phyloP scores from a whole-genome alignment of 2,888 invertebrate genomes.

The Chydorus sphaericus region DNA sequence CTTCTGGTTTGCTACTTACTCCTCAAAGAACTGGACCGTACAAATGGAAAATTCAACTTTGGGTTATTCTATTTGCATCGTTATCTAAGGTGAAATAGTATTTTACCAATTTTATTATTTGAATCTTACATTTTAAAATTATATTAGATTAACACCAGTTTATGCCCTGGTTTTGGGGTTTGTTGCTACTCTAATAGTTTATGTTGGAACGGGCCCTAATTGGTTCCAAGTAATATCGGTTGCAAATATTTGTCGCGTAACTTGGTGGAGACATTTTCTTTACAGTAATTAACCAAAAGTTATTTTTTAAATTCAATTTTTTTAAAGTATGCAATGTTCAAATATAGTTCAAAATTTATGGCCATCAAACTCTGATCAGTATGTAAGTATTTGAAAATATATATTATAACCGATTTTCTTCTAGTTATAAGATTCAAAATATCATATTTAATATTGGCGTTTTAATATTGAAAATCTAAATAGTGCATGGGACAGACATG shows the following conservation, averaged over 20 bases:
- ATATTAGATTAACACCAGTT: constrained; percentile 60
- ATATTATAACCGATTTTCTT: neutral
- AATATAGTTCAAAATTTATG: constrained; percentile 25
- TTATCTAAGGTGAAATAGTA: constrained; percentile 24
- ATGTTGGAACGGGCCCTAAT: constrained; percentile 54
- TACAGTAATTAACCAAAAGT: constrained; percentile 41
- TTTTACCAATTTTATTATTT: too few species aligned
- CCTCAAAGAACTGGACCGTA: constrained; percentile 7
- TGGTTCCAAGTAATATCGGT: constrained; percentile 57
- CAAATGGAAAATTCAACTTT: constrained; percentile 8
- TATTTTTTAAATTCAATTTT: neutral
- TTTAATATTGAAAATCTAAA: neutral
- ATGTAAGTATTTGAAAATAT: neutral
- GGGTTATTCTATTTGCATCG: constrained; percentile 17
- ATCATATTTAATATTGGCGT: too few species aligned
- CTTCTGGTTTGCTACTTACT: constrained; percentile 7
- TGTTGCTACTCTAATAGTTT: constrained; percentile 53
- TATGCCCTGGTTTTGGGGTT: constrained; percentile 54
- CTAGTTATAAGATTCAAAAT: too few species aligned
- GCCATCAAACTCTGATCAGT: neutral
- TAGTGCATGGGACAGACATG: constrained; percentile 60
- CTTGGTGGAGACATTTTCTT: constrained; percentile 59
- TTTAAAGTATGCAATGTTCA: too few species aligned
- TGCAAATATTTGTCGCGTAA: constrained; percentile 43
- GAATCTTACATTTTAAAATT: too few species aligned